A percentile compares a stretch with the other conserved stretches of the same genome.
phyloP scores from a whole-genome alignment of 2,797 vertebrate genomes.

The Pseudomugil gertrudae region DNA sequence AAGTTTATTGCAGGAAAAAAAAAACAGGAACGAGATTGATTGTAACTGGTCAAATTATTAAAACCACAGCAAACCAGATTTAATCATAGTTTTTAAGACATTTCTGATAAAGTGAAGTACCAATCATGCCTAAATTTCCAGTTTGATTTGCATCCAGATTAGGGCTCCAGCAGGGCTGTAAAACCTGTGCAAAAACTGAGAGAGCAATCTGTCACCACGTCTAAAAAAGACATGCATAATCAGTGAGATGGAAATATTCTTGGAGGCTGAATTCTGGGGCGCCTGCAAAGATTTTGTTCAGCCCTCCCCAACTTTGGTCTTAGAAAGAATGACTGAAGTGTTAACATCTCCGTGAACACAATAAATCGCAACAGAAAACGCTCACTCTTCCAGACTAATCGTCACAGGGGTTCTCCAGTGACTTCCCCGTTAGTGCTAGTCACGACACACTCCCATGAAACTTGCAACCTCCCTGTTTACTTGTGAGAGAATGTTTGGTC shows the following conservation, averaged over 20 bases:
- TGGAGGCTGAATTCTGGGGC: constrained; percentile 47
- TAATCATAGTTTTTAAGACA: constrained; percentile 16
- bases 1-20: constrained; percentile 11
- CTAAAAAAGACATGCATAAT: constrained; percentile 63
- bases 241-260: constrained; percentile 64
- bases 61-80: constrained; percentile 7
- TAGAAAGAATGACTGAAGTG: constrained; percentile 59
- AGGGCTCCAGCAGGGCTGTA: constrained; percentile 45
- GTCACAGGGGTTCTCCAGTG: constrained; percentile 58
- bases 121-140: constrained; percentile 23
- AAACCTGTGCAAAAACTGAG: constrained; percentile 48
- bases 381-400: constrained; percentile 69
- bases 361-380: constrained; percentile 66
- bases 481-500: constrained; percentile 32
- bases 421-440: constrained; percentile 65
- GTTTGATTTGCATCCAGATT: constrained; percentile 41
- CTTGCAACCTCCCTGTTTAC: constrained; percentile 37
- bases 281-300: constrained; percentile 26
- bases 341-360: constrained; percentile 62
- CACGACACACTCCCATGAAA: constrained; percentile 64
- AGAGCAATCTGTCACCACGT: constrained; percentile 51
- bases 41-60: constrained; percentile 12
- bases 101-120: constrained; percentile 31
- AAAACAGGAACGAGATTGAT: constrained; percentile 24
- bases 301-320: constrained; percentile 6